These are phyloP conservation scores for Phalacrocorax brasilianus DNA, from an alignment of 2,113 vertebrate genomes.

Conservation along the genomic window DNA sequence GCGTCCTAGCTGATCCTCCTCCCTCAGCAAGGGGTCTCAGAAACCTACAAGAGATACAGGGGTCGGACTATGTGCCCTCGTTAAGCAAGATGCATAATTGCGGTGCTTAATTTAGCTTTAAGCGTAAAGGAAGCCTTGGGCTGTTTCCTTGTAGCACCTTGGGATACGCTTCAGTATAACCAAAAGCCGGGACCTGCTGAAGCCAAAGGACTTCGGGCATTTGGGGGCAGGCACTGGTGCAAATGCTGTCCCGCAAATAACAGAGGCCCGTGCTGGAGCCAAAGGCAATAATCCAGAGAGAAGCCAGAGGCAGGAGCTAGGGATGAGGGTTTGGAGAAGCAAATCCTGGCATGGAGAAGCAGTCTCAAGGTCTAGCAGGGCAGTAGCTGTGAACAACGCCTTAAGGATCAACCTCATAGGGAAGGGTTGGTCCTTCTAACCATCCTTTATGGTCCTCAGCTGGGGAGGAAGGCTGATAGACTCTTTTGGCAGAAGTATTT, in stretches of 20 bases:
- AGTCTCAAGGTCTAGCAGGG: neutral
- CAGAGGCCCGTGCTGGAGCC: neutral
- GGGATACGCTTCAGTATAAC: neutral
- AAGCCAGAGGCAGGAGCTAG: neutral
- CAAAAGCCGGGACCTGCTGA: neutral
- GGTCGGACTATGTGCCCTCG: rapidly evolving
- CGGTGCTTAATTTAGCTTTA: neutral
- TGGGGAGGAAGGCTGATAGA: neutral
- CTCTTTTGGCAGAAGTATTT: neutral
- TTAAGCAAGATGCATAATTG: neutral
- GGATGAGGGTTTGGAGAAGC: neutral
- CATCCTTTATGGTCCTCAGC: neutral
- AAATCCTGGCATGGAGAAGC: neutral
- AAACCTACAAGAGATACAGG: neutral
- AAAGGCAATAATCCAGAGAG: neutral
- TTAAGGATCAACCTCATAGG: neutral
- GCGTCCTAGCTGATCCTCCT: neutral
- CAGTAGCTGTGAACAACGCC: neutral
- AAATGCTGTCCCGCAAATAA: rapidly evolving
- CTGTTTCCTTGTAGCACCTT: neutral
- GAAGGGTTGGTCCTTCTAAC: neutral
- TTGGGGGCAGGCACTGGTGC: neutral
- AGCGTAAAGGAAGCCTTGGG: neutral
- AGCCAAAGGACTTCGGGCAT: neutral
- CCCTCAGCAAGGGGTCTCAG: neutral